A percentile compares a stretch with the other conserved stretches of the same genome.
phyloP scores from a whole-genome alignment of 2,113 vertebrate genomes.

The Illadopsis cleaveri region DNA sequence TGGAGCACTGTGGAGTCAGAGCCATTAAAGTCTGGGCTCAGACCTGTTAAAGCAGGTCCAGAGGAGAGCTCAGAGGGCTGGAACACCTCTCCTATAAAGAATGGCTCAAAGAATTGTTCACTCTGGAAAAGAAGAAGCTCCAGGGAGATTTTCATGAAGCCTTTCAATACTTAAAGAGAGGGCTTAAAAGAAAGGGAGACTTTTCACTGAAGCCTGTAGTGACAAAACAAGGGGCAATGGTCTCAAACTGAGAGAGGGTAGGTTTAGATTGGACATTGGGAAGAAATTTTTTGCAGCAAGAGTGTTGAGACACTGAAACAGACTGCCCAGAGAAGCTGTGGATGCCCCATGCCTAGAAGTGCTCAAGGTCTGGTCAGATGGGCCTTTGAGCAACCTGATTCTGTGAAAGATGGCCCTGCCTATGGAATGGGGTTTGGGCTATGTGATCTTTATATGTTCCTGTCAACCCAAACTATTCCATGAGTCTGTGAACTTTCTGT shows the following conservation, averaged over 20 bases:
- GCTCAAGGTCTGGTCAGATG: not conserved
- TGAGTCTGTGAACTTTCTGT: not conserved
- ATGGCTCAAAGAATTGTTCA: not conserved
- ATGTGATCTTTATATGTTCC: not conserved
- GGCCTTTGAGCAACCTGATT: not conserved
- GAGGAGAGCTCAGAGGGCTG: not conserved
- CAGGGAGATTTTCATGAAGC: not conserved
- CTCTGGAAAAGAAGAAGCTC: not conserved
- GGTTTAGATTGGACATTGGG: not conserved
- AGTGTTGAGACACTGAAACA: not conserved
- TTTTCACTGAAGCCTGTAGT: not conserved
- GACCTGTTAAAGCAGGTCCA: not conserved
- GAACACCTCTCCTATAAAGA: not conserved
- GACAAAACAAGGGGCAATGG: not conserved
- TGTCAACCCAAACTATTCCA: not conserved
- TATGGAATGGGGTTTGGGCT: not conserved
- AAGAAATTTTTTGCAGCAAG: not conserved
- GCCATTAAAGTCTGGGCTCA: not conserved
- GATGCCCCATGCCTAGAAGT: not conserved
- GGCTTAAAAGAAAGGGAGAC: not conserved
- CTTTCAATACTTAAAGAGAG: not conserved
- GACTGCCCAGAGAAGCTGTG: not conserved
- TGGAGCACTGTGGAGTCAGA: not conserved
- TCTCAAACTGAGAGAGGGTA: not conserved
- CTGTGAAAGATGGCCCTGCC: not conserved